Conservation (phyloP, 2,797 vertebrate genomes). For the Myioborus melanocephalus region DNA sequence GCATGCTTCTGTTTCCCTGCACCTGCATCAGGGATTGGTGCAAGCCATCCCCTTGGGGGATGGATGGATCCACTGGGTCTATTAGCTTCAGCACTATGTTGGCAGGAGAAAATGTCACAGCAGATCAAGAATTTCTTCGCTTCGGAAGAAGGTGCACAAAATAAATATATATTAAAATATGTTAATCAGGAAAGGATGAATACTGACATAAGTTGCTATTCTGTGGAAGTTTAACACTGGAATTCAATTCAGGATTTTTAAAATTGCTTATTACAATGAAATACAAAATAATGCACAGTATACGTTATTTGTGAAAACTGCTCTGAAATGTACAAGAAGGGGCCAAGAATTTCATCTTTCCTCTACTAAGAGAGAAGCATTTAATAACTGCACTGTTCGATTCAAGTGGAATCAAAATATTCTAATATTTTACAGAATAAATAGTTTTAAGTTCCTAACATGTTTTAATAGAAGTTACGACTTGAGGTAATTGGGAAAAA, state of each 20-base stretch:
- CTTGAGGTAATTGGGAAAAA: background rate
- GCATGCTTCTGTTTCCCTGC: rapidly evolving
- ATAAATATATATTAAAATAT: background rate
- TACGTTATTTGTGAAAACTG: background rate
- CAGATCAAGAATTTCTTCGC: background rate
- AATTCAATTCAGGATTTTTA: background rate
- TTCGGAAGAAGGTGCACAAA: background rate
- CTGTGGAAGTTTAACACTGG: background rate
- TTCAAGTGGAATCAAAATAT: background rate
- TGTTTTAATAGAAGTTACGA: background rate
- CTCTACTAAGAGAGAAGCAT: background rate
- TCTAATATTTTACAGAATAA: background rate
- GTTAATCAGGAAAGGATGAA: background rate
- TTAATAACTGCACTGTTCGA: background rate
- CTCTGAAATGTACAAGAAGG: background rate
- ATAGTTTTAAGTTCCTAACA: background rate
- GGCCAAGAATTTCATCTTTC: background rate
- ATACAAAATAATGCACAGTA: background rate
- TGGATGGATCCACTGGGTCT: background rate
- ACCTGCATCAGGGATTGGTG: background rate
- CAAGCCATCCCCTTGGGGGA: background rate
- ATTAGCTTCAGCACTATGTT: background rate
- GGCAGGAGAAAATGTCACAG: background rate
- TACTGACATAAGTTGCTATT: background rate
- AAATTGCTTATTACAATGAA: background rate